phyloP scores from a whole-genome alignment of 2,797 vertebrate genomes.

The Danio tinwini region DNA sequence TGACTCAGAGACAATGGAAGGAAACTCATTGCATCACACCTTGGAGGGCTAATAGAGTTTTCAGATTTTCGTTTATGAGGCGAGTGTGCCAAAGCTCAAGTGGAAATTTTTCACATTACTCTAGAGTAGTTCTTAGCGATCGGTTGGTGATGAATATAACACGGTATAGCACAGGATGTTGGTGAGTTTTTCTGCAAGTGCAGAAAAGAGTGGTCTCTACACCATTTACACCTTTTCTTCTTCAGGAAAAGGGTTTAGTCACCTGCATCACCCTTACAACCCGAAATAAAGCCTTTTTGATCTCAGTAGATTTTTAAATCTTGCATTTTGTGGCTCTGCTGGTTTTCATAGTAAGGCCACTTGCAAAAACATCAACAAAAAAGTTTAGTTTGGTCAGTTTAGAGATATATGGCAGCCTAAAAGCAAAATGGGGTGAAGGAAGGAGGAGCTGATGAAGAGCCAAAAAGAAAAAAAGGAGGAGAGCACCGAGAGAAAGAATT shows the following conservation, averaged over 20 bases:
- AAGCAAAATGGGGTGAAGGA: not conserved
- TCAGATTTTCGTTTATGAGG: conserved; percentile 1
- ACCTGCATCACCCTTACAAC: not conserved
- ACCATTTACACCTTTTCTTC: not conserved
- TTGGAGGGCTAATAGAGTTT: conserved; percentile 17
- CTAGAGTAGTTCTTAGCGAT: not conserved
- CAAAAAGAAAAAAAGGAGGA: not conserved
- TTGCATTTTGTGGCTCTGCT: not conserved
- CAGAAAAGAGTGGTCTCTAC: not conserved
- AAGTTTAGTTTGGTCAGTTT: not conserved
- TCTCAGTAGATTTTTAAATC: not conserved
- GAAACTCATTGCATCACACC: conserved; percentile 31
- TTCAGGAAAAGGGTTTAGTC: not conserved
- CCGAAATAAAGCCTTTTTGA: not conserved
- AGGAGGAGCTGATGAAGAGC: conserved; percentile 8
- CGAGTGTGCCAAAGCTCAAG: conserved; percentile 28
- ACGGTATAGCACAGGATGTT: conserved; percentile 60
- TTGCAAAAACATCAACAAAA: not conserved
- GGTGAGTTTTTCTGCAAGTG: conserved; percentile 49
- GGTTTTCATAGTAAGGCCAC: not conserved
- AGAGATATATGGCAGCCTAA: conserved; percentile 13
- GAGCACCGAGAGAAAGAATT: conserved; percentile 21
- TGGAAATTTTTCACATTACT: conserved; percentile 24
- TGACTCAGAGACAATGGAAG: conserved; percentile 29
- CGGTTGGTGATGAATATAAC: conserved; percentile 9